These are phyloP conservation scores for Listrodromus nycthemerus DNA, from an alignment of 2,888 invertebrate genomes.

Conservation along the genomic window DNA sequence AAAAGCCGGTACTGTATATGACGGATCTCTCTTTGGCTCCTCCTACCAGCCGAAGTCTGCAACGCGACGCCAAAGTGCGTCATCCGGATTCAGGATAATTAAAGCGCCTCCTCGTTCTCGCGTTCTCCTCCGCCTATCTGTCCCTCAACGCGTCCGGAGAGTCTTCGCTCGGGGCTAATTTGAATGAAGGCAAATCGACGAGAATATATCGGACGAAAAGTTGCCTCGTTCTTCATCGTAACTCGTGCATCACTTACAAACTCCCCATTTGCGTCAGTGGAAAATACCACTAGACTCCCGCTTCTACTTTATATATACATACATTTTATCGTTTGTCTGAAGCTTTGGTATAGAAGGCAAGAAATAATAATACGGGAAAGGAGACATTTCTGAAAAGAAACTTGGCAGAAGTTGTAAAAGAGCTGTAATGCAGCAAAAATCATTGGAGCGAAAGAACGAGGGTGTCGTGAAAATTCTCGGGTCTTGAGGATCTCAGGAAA, in stretches of 20 bases:
- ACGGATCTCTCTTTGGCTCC: conserved; percentile 9
- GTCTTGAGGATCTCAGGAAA: conserved; percentile 56
- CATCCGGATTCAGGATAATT: conserved; percentile 62
- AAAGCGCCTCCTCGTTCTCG: conserved; percentile 47
- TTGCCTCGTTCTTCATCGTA: conserved; percentile 45
- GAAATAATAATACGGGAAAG: background rate
- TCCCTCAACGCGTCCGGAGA: conserved; percentile 4
- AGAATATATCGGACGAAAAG: conserved; percentile 19
- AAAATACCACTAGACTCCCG: background rate
- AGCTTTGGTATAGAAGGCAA: background rate
- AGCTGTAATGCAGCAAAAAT: background rate
- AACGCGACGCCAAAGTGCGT: conserved; percentile 58
- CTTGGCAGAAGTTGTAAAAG: background rate
- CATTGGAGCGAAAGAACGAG: background rate
- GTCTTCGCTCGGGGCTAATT: conserved; percentile 51
- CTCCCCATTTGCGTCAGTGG: conserved; percentile 21
- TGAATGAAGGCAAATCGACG: conserved; percentile 54
- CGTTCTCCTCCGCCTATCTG: conserved; percentile 36
- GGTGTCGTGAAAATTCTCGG: conserved; percentile 39
- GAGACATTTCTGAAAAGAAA: background rate
- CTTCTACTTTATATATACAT: background rate
- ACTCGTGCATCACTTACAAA: conserved; percentile 43
- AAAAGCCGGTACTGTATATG: conserved; percentile 23
- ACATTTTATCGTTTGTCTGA: background rate
- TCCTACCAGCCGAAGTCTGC: background rate